Conservation (phyloP, 2,888 invertebrate genomes). For the Thereva unica region DNA sequence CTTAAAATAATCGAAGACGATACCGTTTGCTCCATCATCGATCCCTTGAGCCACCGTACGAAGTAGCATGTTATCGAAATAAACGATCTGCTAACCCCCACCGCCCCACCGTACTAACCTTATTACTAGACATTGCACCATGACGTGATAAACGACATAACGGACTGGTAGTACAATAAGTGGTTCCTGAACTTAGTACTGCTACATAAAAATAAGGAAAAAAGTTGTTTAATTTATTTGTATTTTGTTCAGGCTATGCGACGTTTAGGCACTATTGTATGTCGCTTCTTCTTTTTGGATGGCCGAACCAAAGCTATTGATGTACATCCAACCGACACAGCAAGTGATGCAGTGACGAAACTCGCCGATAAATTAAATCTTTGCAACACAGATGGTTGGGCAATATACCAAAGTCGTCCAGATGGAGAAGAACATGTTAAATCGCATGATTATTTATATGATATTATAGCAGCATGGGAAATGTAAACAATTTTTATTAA, state of each 20-base stretch:
- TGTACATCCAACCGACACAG: slow-evolving; percentile 93
- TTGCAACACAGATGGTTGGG: slow-evolving; percentile 88
- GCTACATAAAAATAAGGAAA: too few relatives aligned
- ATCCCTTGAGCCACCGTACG: too few relatives aligned
- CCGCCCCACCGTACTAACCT: too few relatives aligned
- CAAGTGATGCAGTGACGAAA: slow-evolving; percentile 85
- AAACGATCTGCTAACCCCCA: too few relatives aligned
- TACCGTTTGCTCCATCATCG: too few relatives aligned
- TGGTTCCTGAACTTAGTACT: too few relatives aligned
- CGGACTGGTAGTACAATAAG: too few relatives aligned
- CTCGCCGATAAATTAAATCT: slow-evolving; percentile 87
- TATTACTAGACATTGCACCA: too few relatives aligned
- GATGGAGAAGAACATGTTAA: slow-evolving; percentile 89
- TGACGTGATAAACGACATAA: too few relatives aligned
- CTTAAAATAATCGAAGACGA: too few relatives aligned
- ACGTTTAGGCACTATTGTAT: slow-evolving; percentile 87
- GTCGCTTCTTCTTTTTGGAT: slow-evolving; percentile 92
- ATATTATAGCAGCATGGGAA: slow-evolving; percentile 95
- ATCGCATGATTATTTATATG: slow-evolving; percentile 89
- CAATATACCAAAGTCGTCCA: slow-evolving; percentile 86
- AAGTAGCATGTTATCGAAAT: too few relatives aligned
- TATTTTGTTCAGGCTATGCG: slow-evolving; percentile 73
- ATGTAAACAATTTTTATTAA: slow-evolving; percentile 62
- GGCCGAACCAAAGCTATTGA: slow-evolving; percentile 94
- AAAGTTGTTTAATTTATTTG: neutral